A percentile compares a stretch with the other conserved stretches of the same genome.
Conservation (phyloP, 1,140 invertebrate genomes). For the Macrobrachium rosenbergii region DNA sequence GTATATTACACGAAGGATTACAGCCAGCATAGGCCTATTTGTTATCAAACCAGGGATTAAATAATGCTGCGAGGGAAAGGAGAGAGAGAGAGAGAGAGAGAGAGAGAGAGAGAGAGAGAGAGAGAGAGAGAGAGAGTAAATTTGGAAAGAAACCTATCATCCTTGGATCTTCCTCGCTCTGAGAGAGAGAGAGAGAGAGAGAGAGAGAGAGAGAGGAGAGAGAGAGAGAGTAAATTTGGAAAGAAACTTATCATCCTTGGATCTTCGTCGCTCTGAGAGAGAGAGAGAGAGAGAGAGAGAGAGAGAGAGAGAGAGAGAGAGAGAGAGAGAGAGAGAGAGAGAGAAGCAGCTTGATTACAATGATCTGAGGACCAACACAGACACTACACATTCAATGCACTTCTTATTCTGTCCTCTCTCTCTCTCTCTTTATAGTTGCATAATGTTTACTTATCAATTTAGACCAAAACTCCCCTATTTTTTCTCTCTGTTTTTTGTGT, state of each 20-base stretch:
- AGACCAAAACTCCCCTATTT: too few species aligned
- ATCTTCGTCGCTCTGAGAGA: too few species aligned
- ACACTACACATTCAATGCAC: not conserved
- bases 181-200: too few species aligned
- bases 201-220: not conserved
- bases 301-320: too few species aligned
- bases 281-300: too few species aligned
- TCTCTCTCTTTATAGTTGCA: not conserved
- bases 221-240: not conserved
- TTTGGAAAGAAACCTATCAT: not conserved
- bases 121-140: constrained; percentile 5
- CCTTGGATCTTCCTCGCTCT: too few species aligned
- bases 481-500: too few species aligned
- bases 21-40: constrained; percentile 54
- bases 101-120: constrained; percentile 24
- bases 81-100: constrained; percentile 19
- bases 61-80: constrained; percentile 41
- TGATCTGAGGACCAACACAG: not conserved
- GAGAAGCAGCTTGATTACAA: too few species aligned
- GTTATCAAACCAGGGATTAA: constrained; percentile 58
- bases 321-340: too few species aligned
- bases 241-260: not conserved
- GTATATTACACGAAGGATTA: constrained; percentile 61
- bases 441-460: too few species aligned
- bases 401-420: not conserved